Percentiles rank a stretch among this genome's conserved stretches.
phyloP scores from a whole-genome alignment of 2,113 vertebrate genomes.

The Hippocampus mohnikei region DNA sequence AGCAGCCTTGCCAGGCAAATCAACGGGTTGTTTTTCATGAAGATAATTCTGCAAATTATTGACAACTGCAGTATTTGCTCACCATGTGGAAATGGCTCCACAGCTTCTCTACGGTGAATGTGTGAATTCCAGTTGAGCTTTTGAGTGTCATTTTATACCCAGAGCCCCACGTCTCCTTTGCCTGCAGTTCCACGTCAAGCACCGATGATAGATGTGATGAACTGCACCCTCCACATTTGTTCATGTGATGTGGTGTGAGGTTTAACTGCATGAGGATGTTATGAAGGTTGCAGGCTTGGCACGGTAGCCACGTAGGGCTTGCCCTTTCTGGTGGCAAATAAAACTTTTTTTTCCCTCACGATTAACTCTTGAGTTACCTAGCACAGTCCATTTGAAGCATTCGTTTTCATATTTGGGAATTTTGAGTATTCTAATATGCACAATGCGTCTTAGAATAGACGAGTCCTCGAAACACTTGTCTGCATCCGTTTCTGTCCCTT shows the following conservation, averaged over 20 bases:
- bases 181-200: slow-evolving; percentile 25
- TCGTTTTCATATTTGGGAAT: not conserved
- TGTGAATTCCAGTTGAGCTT: not conserved
- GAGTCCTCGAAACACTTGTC: slow-evolving; percentile 1
- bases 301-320: slow-evolving; percentile 36
- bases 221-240: slow-evolving; percentile 30
- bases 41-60: no score
- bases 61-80: no score
- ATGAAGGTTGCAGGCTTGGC: slow-evolving; percentile 49
- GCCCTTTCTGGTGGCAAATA: not conserved
- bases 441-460: not conserved
- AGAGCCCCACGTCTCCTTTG: slow-evolving; percentile 4
- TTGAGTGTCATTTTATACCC: not conserved
- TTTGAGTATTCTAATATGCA: not conserved
- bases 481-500: slow-evolving; percentile 11
- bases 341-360: not conserved
- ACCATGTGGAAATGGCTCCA: not conserved
- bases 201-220: slow-evolving; percentile 44
- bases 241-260: not conserved
- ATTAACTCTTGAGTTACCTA: not conserved
- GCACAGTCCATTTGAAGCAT: not conserved
- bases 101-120: not conserved
- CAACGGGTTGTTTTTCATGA: no score
- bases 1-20: no score
- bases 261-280: slow-evolving; percentile 32